Base-by-base conservation (phyloP, 2,113 vertebrate species). In the Tupaia tana region DNA sequence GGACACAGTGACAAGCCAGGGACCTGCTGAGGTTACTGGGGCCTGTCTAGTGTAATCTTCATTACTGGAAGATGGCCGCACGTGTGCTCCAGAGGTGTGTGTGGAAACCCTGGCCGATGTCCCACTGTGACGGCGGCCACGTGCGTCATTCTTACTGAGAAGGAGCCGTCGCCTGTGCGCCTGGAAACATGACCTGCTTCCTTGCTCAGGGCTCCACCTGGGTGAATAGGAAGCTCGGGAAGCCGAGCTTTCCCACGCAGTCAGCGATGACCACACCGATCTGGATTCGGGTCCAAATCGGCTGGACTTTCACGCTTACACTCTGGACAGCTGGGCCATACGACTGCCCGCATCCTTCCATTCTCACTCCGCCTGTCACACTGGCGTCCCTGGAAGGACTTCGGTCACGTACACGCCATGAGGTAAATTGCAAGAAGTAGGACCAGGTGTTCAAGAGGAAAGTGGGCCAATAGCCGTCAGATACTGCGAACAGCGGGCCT, bases 301-400 rank as follows among this genome's bases (percentile, higher is more conserved):
- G 10, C 19, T 67, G 20, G 27, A 63, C 1, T 61, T 78, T 43
- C 27, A 14, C 43, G 34, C 0, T n/a, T 43, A 22, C 1, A 4
- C 20, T 77, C 24, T 6, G 54, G 56, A 83, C 14, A 74, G 16
- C 31, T 18, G 58, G 66, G 11, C 3, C 61, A 56, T 18, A 25
- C 0, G 20, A 2, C 3, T 18, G 63, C n/a, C 59, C 43, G 18
- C 25, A 6, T 3, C 6, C 19, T 29, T 7, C 7, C 7, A 29
- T 56, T 20, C 15, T 81, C 25, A 78, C 24, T 34, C 25, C 0
- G 14, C 16, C 61, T 54, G 15, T 34, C 61, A 58, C 20, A 29
- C 4, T 79, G 73, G n/a, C 27, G 73, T 91, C 6, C 69, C 66
- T 15, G 66, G 85, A 12, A 75, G 4, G 73, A 73, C 58, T 7